Percentiles rank a stretch among this genome's conserved stretches.
phyloP scores from a whole-genome alignment of 1,140 invertebrate genomes.

The Medauroidea extradentata region DNA sequence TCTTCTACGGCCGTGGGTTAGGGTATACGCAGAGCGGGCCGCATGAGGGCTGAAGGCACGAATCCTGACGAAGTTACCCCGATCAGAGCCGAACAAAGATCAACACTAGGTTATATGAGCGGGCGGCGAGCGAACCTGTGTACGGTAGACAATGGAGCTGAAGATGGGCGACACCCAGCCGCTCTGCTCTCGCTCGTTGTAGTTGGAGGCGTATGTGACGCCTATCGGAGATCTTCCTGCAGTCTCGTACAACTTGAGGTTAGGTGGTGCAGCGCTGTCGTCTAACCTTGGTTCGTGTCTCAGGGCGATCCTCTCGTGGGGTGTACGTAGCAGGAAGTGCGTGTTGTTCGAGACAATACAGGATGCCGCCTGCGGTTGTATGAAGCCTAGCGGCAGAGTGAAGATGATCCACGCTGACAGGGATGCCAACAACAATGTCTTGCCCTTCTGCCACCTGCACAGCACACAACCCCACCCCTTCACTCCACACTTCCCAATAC shows the following conservation, averaged over 20 bases:
- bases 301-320: constrained; percentile 23
- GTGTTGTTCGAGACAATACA: constrained; percentile 77
- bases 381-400: constrained; percentile 90
- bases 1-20: too few relatives aligned
- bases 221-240: constrained; percentile 69
- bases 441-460: constrained; percentile 75
- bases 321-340: constrained; percentile 50
- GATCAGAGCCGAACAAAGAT: constrained; percentile 95
- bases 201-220: constrained; percentile 77
- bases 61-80: too few relatives aligned
- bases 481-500: too few relatives aligned
- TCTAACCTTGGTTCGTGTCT: neutral
- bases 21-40: too few relatives aligned
- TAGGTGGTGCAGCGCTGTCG: too few relatives aligned
- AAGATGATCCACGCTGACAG: constrained; percentile 94
- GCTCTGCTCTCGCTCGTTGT: constrained; percentile 65
- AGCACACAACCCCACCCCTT: neutral
- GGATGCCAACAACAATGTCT: constrained; percentile 84
- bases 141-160: constrained; percentile 85
- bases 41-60: too few relatives aligned
- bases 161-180: constrained; percentile 88
- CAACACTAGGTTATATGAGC: constrained; percentile 81
- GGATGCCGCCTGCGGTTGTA: constrained; percentile 85
- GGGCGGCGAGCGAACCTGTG: constrained; percentile 43
- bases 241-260: constrained; percentile 52